Evolutionary conservation across 1,140 invertebrate species (phyloP).

Genomic region (Drosophila fuyamai): DNA sequence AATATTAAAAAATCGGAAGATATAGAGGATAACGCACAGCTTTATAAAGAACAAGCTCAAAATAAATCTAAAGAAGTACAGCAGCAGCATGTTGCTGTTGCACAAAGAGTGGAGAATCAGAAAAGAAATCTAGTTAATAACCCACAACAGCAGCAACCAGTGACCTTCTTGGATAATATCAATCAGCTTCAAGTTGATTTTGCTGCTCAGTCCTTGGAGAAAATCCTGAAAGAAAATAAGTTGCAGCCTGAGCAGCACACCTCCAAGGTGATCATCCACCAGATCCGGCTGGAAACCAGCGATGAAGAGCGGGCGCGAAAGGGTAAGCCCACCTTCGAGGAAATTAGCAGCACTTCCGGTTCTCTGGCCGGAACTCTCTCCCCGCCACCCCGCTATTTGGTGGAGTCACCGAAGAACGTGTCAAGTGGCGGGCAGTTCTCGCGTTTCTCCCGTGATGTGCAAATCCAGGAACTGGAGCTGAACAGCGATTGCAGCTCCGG

Average conservation of each 20-base stretch:
- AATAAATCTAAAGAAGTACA: background rate
- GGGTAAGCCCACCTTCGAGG: conserved; percentile 64
- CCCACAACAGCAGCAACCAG: background rate
- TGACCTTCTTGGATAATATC: background rate
- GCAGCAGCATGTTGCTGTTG: background rate
- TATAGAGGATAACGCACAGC: background rate
- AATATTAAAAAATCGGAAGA: background rate
- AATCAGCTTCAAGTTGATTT: background rate
- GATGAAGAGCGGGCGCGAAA: conserved; percentile 35
- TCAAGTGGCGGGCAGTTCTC: conserved; percentile 40
- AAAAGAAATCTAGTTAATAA: background rate
- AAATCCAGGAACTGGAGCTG: conserved; percentile 74
- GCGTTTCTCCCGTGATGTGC: conserved; percentile 55
- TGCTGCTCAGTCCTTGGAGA: background rate
- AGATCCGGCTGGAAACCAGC: conserved; percentile 67
- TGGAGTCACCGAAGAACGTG: conserved; percentile 61
- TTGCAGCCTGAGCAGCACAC: conserved; percentile 38
- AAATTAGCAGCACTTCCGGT: conserved; percentile 60
- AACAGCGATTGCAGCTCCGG: conserved; percentile 71
- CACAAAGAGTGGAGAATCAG: too few relatives aligned
- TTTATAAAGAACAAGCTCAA: background rate
- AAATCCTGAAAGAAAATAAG: background rate
- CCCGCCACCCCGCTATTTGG: conserved; percentile 66
- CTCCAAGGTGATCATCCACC: conserved; percentile 74
- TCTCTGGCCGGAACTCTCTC: conserved; percentile 54